Evolutionary conservation across 2,888 invertebrate genomes (phyloP).

Genomic region (Chloroclysta siterata): DNA sequence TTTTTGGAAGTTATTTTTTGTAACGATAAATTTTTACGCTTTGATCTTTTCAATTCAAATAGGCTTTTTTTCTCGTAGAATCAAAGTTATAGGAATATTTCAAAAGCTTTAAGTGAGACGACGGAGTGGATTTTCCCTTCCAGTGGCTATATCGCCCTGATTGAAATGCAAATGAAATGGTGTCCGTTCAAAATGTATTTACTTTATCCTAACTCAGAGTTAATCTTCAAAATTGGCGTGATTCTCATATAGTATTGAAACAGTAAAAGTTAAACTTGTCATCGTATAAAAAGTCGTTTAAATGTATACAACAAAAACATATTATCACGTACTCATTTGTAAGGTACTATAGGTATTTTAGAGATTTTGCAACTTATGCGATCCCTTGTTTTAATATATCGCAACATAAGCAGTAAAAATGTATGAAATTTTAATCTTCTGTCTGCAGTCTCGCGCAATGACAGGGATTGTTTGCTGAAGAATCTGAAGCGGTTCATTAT

Average conservation of each 20-base stretch:
- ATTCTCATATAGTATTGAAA: conserved; percentile 44
- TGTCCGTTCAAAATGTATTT: conserved; percentile 79
- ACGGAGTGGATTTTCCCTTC: conserved; percentile 81
- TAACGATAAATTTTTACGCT: conserved; percentile 82
- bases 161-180: conserved; percentile 83
- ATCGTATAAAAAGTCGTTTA: neutral
- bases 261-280: neutral
- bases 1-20: conserved; percentile 80
- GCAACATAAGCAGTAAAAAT: conserved; percentile 47
- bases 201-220: conserved; percentile 70
- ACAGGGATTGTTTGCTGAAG: conserved; percentile 68
- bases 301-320: neutral
- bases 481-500: conserved; percentile 72
- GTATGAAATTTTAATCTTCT: conserved; percentile 62
- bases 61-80: conserved; percentile 78
- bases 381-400: conserved; percentile 16
- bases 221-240: conserved; percentile 66
- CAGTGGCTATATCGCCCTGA: conserved; percentile 81
- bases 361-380: neutral
- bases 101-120: conserved; percentile 82
- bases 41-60: conserved; percentile 85
- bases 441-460: conserved; percentile 58
- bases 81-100: conserved; percentile 84
- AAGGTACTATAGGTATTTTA: neutral
- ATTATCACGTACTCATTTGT: too few species aligned